Evolutionary conservation across 2,113 vertebrate genomes (phyloP).

Genomic region (Sceloporus tristichus): DNA sequence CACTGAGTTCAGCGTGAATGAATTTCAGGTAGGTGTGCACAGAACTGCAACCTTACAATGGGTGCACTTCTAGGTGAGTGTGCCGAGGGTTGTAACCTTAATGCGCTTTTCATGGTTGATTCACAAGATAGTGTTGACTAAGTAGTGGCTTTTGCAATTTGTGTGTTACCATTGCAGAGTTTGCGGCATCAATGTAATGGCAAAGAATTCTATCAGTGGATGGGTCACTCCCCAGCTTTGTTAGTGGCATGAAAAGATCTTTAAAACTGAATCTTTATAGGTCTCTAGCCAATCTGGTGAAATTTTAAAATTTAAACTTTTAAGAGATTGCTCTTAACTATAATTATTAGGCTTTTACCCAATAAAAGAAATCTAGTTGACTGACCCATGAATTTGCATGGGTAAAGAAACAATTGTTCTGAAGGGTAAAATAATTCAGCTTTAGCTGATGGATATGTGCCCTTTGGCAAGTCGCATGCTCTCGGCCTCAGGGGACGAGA

Average conservation of each 20-base stretch:
- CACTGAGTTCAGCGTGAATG: neutral
- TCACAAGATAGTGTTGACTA: neutral
- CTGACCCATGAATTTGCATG: neutral
- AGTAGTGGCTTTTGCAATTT: neutral
- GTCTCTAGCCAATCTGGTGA: conserved; percentile 24
- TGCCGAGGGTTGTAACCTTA: neutral
- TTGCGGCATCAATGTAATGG: neutral
- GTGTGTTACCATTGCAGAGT: neutral
- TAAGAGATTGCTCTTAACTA: conserved; percentile 39
- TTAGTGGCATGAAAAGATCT: neutral
- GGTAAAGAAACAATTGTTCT: neutral
- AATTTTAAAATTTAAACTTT: neutral
- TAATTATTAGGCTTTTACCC: neutral
- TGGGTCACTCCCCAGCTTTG: neutral
- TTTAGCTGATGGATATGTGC: neutral
- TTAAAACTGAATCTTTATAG: neutral
- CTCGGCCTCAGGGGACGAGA: too few species aligned
- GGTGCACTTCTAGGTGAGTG: neutral
- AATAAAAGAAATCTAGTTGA: neutral
- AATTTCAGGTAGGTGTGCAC: too few species aligned
- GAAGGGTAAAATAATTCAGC: neutral
- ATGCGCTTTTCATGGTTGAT: neutral
- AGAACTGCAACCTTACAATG: neutral
- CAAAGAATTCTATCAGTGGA: neutral
- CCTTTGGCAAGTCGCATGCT: too few species aligned